These are phyloP conservation scores for Thunnus albacares DNA, from an alignment of 2,797 vertebrate species.

Conservation along the genomic window DNA sequence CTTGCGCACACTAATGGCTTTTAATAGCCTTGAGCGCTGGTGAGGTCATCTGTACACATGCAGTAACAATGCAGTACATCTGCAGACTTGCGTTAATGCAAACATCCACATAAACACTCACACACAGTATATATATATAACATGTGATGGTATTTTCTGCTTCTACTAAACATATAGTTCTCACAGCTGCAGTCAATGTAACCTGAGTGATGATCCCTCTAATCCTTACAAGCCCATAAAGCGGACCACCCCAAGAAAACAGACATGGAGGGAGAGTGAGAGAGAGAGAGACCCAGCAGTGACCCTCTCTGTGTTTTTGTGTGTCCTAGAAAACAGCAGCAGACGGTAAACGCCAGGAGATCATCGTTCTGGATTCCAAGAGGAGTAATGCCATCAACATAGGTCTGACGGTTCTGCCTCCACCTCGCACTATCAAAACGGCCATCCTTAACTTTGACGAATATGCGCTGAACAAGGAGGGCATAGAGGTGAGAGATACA, in stretches of 20 bases:
- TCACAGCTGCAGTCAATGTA: conserved; percentile 82
- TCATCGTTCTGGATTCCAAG: conserved; percentile 96
- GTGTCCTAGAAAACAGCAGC: conserved; percentile 91
- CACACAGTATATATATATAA: neutral
- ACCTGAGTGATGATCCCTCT: conserved; percentile 70
- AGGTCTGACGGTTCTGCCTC: conserved; percentile 94
- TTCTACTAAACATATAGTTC: conserved; percentile 22
- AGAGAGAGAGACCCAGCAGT: neutral
- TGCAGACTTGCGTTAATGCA: conserved; percentile 5
- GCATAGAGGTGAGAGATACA: conserved; percentile 93
- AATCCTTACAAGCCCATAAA: conserved; percentile 76
- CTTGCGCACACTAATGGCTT: conserved; percentile 41
- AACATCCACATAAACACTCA: conserved; percentile 23
- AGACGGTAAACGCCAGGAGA: conserved; percentile 95
- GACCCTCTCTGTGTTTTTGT: conserved; percentile 32
- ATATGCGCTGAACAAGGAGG: conserved; percentile 97
- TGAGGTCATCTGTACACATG: conserved; percentile 48
- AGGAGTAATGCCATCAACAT: conserved; percentile 99
- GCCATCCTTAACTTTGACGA: conserved; percentile 97
- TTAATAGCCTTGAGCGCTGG: neutral
- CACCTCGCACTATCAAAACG: conserved; percentile 93
- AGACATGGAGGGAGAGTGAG: neutral
- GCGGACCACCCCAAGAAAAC: conserved; percentile 40
- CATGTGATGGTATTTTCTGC: conserved; percentile 33
- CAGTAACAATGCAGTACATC: conserved; percentile 16